Conservation (phyloP, 1,140 invertebrate genomes). For the Trachymyrmex septentrionalis region DNA sequence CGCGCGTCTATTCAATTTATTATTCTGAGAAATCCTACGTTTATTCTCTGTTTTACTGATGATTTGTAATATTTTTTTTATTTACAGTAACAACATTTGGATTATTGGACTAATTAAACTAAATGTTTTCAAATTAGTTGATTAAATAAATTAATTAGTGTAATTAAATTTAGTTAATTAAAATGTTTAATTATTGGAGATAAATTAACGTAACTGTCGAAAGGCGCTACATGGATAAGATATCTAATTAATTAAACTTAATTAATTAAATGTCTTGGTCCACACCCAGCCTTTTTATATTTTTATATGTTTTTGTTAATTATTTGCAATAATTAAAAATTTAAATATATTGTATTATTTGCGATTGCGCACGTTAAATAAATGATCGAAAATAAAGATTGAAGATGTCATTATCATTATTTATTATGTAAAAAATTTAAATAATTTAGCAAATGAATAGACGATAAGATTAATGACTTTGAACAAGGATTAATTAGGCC, state of each 20-base stretch:
- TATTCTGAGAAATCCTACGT: not conserved
- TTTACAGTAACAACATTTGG: not conserved
- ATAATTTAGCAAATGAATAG: slow-evolving; percentile 9
- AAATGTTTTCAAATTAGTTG: not conserved
- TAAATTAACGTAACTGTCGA: no score
- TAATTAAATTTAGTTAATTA: no score
- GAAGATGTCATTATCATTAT: not conserved
- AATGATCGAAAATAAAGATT: not conserved
- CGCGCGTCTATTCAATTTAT: not conserved
- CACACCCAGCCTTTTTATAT: not conserved
- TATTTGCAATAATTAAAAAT: not conserved
- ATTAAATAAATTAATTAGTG: not conserved
- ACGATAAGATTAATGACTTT: slow-evolving; percentile 38
- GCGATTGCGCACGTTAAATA: not conserved
- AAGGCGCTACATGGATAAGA: no score
- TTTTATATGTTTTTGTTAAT: not conserved
- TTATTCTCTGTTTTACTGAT: not conserved
- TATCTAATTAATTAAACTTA: no score
- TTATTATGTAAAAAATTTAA: not conserved
- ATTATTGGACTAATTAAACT: not conserved
- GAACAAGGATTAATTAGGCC: slow-evolving; percentile 25
- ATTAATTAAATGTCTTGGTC: not conserved
- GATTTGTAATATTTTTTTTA: not conserved
- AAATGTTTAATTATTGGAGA: no score
- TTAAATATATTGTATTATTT: not conserved